phyloP scores from a whole-genome alignment of 2,888 invertebrate species.

The Scaptomyza parva region DNA sequence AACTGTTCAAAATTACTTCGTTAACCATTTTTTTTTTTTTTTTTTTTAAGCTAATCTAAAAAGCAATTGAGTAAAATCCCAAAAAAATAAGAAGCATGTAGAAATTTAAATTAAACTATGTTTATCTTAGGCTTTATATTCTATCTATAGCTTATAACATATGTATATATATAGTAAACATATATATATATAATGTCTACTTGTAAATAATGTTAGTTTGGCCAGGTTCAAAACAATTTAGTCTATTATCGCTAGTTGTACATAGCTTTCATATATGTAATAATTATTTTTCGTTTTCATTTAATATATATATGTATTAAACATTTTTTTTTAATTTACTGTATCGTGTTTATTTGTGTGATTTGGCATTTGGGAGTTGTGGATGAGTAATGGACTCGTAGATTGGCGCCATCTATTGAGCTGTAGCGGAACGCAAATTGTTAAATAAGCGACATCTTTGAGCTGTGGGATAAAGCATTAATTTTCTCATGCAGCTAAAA shows the following conservation, averaged over 20 bases:
- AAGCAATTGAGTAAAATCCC: neutral
- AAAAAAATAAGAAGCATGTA: neutral
- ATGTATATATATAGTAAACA: neutral
- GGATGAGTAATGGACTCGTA: neutral
- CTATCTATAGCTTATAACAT: neutral
- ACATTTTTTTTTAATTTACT: neutral
- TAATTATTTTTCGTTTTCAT: slow-evolving; percentile 24
- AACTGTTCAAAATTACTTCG: neutral
- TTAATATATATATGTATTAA: slow-evolving; percentile 13
- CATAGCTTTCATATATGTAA: slow-evolving; percentile 16
- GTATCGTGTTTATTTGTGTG: neutral
- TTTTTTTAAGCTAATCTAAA: slow-evolving; percentile 3
- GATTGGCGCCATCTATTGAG: slow-evolving; percentile 1
- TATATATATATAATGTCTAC: slow-evolving; percentile 6
- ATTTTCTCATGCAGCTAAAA: neutral
- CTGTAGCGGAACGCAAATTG: too few species aligned
- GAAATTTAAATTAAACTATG: neutral
- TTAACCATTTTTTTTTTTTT: neutral
- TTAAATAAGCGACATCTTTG: neutral
- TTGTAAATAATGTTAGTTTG: slow-evolving; percentile 27
- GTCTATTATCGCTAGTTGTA: slow-evolving; percentile 16
- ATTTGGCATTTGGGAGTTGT: neutral
- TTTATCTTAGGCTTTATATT: neutral
- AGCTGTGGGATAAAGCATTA: neutral
- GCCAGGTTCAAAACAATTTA: neutral